Conservation (phyloP, 2,113 vertebrate species). For the Mobula hypostoma region DNA sequence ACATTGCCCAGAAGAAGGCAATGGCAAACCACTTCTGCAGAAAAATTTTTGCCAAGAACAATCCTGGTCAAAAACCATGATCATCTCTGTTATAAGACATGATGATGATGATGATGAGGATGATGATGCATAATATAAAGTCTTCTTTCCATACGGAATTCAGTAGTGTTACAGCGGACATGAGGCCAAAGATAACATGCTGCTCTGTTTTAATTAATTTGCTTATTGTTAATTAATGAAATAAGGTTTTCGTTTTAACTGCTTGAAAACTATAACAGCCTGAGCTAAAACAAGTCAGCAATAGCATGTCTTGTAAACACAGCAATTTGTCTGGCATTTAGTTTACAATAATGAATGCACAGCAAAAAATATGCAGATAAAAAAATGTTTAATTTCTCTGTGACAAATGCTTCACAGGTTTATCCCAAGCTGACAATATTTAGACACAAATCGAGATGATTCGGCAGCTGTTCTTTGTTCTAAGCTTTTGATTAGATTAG, state of each 20-base stretch:
- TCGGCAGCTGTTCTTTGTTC: neutral
- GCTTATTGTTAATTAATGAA: constrained; percentile 28
- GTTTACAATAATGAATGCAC: neutral
- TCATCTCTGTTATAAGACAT: no score
- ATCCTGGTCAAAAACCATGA: no score
- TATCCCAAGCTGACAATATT: constrained; percentile 13
- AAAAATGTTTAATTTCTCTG: neutral
- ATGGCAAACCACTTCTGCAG: no score
- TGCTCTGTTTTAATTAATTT: constrained; percentile 38
- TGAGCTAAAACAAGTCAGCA: constrained; percentile 2
- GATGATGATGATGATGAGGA: no score
- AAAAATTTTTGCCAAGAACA: no score
- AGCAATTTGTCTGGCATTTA: constrained; percentile 11
- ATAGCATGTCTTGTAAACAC: neutral
- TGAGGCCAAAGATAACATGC: neutral
- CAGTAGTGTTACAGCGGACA: constrained; percentile 23
- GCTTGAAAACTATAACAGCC: neutral
- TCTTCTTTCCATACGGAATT: neutral
- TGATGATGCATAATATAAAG: no score
- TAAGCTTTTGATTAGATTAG: neutral
- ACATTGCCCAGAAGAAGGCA: no score
- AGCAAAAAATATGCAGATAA: neutral
- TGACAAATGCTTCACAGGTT: neutral
- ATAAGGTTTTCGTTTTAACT: neutral
- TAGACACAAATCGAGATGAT: neutral